Conservation (phyloP, 2,797 vertebrate species). For the Acipenser oxyrinchus region DNA sequence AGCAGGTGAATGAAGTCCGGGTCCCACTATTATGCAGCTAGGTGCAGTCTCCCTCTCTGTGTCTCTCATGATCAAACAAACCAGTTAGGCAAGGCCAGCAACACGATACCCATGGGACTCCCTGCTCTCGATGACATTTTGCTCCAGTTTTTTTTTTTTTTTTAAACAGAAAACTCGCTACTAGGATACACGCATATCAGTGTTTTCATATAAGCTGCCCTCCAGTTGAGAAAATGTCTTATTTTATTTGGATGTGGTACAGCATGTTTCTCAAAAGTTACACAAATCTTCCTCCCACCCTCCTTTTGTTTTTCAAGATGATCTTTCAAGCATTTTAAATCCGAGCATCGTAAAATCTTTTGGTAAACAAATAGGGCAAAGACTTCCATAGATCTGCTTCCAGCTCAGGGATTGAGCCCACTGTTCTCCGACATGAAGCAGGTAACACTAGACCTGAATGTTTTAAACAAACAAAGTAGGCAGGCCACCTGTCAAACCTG, state of each 20-base stretch:
- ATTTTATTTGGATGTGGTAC: no score
- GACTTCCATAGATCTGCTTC: constrained; percentile 48
- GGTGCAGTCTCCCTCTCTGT: constrained; percentile 10
- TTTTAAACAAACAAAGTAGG: constrained; percentile 18
- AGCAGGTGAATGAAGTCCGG: constrained; percentile 11
- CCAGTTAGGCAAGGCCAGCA: constrained; percentile 38
- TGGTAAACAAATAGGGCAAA: constrained; percentile 25
- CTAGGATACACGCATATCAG: neutral
- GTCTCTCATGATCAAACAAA: constrained; percentile 31
- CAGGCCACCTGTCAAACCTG: constrained; percentile 56
- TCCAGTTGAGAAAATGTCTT: neutral
- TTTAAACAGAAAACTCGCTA: no score
- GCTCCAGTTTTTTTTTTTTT: neutral
- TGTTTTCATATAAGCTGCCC: neutral
- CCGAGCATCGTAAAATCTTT: constrained; percentile 55
- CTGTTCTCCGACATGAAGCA: constrained; percentile 22
- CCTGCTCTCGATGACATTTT: constrained; percentile 17
- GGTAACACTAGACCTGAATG: constrained; percentile 52
- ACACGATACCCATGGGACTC: constrained; percentile 41
- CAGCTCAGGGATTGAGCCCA: constrained; percentile 51
- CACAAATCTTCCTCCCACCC: constrained; percentile 45
- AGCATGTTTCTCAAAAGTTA: neutral
- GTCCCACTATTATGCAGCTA: constrained; percentile 34
- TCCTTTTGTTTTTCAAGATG: constrained; percentile 66
- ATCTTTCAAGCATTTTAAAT: constrained; percentile 53